phyloP scores from a whole-genome alignment of 2,113 vertebrate species.

The Cololabis saira region DNA sequence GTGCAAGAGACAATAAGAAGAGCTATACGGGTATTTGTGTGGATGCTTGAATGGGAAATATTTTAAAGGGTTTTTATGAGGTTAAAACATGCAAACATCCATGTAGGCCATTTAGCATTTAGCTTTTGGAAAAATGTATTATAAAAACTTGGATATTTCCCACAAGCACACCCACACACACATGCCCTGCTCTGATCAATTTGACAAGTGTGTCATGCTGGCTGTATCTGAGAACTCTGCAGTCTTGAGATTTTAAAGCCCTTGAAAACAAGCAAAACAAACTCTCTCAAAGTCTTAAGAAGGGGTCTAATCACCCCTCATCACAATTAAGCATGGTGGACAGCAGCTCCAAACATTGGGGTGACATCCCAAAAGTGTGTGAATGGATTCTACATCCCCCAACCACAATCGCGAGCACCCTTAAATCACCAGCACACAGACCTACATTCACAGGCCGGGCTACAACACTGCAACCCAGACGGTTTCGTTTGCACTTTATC shows the following conservation, averaged over 20 bases:
- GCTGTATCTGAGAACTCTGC: conserved; percentile 49
- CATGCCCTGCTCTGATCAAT: conserved; percentile 70
- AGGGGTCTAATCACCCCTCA: conserved; percentile 56
- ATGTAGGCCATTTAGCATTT: neutral
- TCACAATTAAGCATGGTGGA: conserved; percentile 67
- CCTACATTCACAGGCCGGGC: conserved; percentile 60
- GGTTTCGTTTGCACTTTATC: conserved; percentile 76
- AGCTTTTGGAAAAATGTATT: conserved; percentile 68
- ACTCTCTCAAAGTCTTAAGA: conserved; percentile 36
- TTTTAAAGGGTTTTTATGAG: too few relatives aligned
- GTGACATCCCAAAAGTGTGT: conserved; percentile 61
- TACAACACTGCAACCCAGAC: conserved; percentile 64
- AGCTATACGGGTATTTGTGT: too few relatives aligned
- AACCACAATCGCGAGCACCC: conserved; percentile 3
- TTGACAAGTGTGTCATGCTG: conserved; percentile 67
- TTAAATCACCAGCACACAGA: conserved; percentile 62
- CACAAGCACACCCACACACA: conserved; percentile 61
- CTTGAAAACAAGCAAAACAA: conserved; percentile 36
- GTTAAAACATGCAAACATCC: neutral
- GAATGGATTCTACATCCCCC: conserved; percentile 47
- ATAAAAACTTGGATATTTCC: conserved; percentile 64
- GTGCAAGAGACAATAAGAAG: too few relatives aligned
- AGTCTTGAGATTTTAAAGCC: conserved; percentile 54
- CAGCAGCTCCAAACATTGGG: conserved; percentile 62
- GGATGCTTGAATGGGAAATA: too few relatives aligned